phyloP scores from a whole-genome alignment of 92 coral and sea anemone species.

The Porites lobata region DNA sequence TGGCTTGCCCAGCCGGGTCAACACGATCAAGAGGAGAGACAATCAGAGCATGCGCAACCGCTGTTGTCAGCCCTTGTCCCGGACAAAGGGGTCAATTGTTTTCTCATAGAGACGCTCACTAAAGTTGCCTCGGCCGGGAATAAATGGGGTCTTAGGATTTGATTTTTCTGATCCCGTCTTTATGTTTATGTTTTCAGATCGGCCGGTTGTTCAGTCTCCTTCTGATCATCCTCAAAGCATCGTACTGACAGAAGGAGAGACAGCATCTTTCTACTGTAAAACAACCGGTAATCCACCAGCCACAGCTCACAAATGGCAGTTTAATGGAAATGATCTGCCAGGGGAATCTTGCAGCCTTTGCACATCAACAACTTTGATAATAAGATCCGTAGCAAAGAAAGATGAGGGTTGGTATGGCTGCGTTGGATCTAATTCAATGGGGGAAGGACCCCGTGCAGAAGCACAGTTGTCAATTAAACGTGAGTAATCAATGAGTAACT shows the following conservation, averaged over 20 bases:
- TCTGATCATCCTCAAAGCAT: slow-evolving; percentile 73
- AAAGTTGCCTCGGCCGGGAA: no score
- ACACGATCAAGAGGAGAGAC: no score
- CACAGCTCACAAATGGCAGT: slow-evolving; percentile 59
- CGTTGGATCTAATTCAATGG: slow-evolving; percentile 68
- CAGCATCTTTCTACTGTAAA: slow-evolving; percentile 66
- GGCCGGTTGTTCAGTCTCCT: slow-evolving; percentile 78
- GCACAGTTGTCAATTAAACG: slow-evolving; percentile 76
- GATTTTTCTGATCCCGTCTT: no score
- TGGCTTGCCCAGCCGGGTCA: no score
- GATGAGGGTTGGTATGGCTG: slow-evolving; percentile 81
- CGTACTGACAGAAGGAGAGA: slow-evolving; percentile 56
- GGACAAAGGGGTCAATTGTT: no score
- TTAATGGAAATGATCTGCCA: slow-evolving; percentile 68
- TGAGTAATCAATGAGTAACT: slow-evolving; percentile 27
- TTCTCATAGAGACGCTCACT: no score
- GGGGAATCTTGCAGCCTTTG: slow-evolving; percentile 6
- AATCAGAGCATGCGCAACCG: no score
- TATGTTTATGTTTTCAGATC: slow-evolving; percentile 52
- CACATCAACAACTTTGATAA: background rate
- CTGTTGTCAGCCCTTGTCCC: no score
- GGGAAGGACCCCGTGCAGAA: slow-evolving; percentile 75
- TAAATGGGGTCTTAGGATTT: no score
- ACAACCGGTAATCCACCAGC: slow-evolving; percentile 80
- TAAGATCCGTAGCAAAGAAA: slow-evolving; percentile 12